phyloP scores from a whole-genome alignment of 2,797 vertebrate species.

The Serranus cabrilla region DNA sequence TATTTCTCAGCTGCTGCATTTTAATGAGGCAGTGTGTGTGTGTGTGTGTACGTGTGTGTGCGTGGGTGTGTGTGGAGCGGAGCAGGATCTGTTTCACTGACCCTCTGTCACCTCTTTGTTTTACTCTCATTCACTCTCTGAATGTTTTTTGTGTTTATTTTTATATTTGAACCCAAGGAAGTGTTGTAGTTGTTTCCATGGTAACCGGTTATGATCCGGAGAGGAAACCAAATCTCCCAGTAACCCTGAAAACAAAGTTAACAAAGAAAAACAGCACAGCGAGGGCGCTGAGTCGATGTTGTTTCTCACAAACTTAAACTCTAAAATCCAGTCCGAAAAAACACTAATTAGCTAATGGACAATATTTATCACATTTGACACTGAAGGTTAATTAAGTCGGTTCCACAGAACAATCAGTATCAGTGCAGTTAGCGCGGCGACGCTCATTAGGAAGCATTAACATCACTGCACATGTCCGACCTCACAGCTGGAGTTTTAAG shows the following conservation, averaged over 20 bases:
- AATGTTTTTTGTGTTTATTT: neutral
- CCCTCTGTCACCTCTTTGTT: slow-evolving; percentile 23
- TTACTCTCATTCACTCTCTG: slow-evolving; percentile 17
- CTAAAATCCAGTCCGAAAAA: neutral
- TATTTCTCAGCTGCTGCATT: neutral
- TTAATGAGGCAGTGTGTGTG: neutral
- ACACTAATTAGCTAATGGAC: slow-evolving; percentile 42
- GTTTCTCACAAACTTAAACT: neutral
- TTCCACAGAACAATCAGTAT: slow-evolving; percentile 33
- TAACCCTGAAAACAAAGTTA: neutral
- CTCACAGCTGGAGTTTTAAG: slow-evolving; percentile 42
- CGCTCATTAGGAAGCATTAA: slow-evolving; percentile 61
- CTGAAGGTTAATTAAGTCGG: slow-evolving; percentile 23
- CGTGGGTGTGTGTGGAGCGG: neutral
- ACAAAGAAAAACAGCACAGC: neutral
- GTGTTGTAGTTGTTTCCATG: slow-evolving; percentile 29
- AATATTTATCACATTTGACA: slow-evolving; percentile 39
- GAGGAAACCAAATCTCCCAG: neutral
- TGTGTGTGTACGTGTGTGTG: slow-evolving; percentile 13
- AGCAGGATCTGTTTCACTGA: slow-evolving; percentile 28
- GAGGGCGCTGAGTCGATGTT: neutral
- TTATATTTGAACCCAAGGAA: neutral
- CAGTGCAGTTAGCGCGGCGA: slow-evolving; percentile 14
- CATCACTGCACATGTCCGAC: slow-evolving; percentile 36
- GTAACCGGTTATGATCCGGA: neutral